Percentiles rank a stretch among this genome's conserved stretches.
Conservation (phyloP, 2,113 vertebrate species). For the Clinocottus analis region DNA sequence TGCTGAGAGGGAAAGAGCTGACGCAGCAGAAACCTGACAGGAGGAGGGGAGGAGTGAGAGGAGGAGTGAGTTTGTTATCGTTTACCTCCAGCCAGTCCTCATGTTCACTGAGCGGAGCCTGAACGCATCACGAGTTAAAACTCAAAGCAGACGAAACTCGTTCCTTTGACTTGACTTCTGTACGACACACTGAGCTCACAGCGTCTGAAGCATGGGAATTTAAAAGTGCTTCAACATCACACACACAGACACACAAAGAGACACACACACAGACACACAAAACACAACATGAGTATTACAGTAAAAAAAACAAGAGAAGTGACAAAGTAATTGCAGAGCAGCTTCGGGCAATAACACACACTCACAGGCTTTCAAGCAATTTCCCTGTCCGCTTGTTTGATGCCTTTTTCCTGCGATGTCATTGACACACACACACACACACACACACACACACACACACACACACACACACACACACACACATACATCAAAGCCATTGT, state of each 20-base stretch:
- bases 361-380: constrained; percentile 68
- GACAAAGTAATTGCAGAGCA: constrained; percentile 51
- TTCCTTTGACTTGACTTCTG: constrained; percentile 23
- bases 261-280: background rate
- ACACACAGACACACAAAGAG: background rate
- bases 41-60: too few relatives aligned
- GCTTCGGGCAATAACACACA: constrained; percentile 16
- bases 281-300: constrained; percentile 40
- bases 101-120: too few relatives aligned
- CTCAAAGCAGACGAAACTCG: constrained; percentile 7
- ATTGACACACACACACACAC: constrained; percentile 19
- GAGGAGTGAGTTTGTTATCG: too few relatives aligned
- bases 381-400: constrained; percentile 63
- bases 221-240: constrained; percentile 49
- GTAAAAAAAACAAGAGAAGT: constrained; percentile 27
- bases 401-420: constrained; percentile 49
- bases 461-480: constrained; percentile 21
- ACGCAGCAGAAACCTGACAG: too few relatives aligned
- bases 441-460: constrained; percentile 15
- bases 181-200: background rate
- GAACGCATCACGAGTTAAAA: too few relatives aligned
- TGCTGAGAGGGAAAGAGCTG: too few relatives aligned
- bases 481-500: constrained; percentile 20
- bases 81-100: too few relatives aligned
- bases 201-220: constrained; percentile 9